These are phyloP conservation scores for Microplitis deprimator DNA, from an alignment of 2,888 invertebrate genomes.

Conservation along the genomic window DNA sequence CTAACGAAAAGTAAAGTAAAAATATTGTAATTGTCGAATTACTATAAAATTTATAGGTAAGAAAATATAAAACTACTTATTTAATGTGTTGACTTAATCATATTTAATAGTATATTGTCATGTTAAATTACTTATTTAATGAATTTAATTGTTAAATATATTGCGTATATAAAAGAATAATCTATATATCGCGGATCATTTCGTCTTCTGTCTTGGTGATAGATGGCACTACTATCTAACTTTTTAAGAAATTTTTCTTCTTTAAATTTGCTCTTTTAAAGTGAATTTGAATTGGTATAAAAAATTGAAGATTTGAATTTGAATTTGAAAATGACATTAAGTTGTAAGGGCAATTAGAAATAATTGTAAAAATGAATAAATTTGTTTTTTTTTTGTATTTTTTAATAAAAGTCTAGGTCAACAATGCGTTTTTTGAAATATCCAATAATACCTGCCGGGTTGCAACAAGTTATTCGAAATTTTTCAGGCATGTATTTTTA, in stretches of 20 bases:
- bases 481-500: slow-evolving; percentile 63
- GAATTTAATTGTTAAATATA: background rate
- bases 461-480: slow-evolving; percentile 56
- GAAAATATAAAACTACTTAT: background rate
- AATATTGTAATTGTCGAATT: background rate
- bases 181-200: slow-evolving; percentile 31
- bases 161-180: slow-evolving; percentile 8
- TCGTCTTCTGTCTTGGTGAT: slow-evolving; percentile 25
- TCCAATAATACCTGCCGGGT: slow-evolving; percentile 52
- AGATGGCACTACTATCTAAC: slow-evolving; percentile 38
- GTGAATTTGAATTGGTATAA: too few relatives aligned
- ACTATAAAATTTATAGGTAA: background rate
- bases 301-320: too few relatives aligned
- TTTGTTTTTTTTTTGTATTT: background rate
- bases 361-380: background rate
- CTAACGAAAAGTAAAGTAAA: background rate
- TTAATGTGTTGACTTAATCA: background rate
- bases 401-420: slow-evolving; percentile 17
- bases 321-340: too few relatives aligned
- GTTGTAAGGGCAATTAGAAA: background rate
- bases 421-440: slow-evolving; percentile 60
- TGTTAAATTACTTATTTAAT: too few relatives aligned
- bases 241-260: background rate
- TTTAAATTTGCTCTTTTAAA: too few relatives aligned
- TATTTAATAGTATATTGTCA: too few relatives aligned